Evolutionary conservation across 1,140 invertebrate species (phyloP), one percentile per base, ranked within the genome.

Genomic region (Chelonus insularis): DNA sequence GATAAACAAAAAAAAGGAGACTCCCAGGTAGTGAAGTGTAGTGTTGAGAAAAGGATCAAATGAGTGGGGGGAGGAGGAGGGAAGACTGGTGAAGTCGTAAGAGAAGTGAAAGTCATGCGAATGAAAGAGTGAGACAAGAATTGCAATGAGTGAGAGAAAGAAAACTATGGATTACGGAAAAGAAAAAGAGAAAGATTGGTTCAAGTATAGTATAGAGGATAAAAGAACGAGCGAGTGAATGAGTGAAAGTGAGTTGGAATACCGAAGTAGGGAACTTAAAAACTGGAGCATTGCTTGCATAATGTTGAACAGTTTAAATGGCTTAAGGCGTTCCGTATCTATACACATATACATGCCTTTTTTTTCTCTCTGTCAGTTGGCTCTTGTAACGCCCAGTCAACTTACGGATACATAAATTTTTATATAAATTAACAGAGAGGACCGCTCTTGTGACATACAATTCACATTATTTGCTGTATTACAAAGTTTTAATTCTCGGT

Each of bases 191-290:
- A 68, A 51, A 62, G 39, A 65, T 25, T 41, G 11, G 64, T 50
- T 37, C 20, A 20, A n/a, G 29, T 50, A 54, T 11, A 36, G 29
- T 11, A 14, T 16, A 2, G 34, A 20, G 60, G 63, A 71, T 71
- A 74, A 72, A 69, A 72, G 62, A 71, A 66, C 58, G 52, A 41
- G 57, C 61, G 64, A 72, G 68, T 73, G 73, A 75, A 74, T 75
- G 73, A 75, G 73, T 75, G 73, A 75, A 75, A 75, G 73, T 75
- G 68, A 74, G 68, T 63, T 67, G 68, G 70, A 74, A 74, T 74
- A 76, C 67, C 72, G 59, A 71, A 67, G 65, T 68, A 57, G 64
- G 68, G 43, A 56, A 57, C 64, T 70, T 69, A 68, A 69, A 72
- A 76, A 76, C 72, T 76, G 69, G 74, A 76, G 73, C 72, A 73